phyloP scores from a whole-genome alignment of 2,888 invertebrate genomes.

The Cistogaster globosa region DNA sequence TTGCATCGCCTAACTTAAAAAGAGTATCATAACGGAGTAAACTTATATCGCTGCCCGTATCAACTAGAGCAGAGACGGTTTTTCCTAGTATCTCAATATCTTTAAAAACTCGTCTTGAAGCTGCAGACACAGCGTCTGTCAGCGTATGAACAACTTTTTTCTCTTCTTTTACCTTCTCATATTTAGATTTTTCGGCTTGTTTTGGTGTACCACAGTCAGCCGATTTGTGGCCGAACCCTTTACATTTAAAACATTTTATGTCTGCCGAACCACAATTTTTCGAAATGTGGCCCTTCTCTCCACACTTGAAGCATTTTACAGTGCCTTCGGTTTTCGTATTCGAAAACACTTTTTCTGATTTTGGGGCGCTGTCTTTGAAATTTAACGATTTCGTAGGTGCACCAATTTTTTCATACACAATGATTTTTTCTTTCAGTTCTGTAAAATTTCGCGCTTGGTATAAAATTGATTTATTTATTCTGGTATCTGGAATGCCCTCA shows the following conservation, averaged over 20 bases:
- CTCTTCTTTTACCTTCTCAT: slow-evolving; percentile 1
- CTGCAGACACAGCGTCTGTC: background rate
- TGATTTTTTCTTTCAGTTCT: slow-evolving; percentile 41
- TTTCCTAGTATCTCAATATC: slow-evolving; percentile 16
- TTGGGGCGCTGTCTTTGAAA: background rate
- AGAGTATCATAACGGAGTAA: slow-evolving; percentile 42
- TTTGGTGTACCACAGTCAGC: slow-evolving; percentile 4
- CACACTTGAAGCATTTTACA: slow-evolving; percentile 35
- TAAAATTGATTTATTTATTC: slow-evolving; percentile 20
- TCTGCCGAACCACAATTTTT: slow-evolving; percentile 3
- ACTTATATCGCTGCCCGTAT: slow-evolving; percentile 34
- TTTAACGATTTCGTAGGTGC: slow-evolving; percentile 7
- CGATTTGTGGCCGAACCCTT: slow-evolving; percentile 29
- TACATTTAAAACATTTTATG: slow-evolving; percentile 25
- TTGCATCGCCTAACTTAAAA: slow-evolving; percentile 35
- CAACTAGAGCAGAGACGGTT: slow-evolving; percentile 20
- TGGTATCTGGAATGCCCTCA: slow-evolving; percentile 15
- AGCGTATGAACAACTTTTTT: slow-evolving; percentile 28
- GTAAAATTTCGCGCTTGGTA: slow-evolving; percentile 16
- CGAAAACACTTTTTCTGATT: background rate
- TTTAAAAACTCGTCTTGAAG: slow-evolving; percentile 40
- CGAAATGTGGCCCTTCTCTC: slow-evolving; percentile 17
- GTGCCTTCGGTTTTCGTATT: background rate
- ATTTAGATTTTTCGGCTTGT: background rate
- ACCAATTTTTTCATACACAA: slow-evolving; percentile 36